These are phyloP conservation scores for Cloeon dipterum DNA, from an alignment of 2,888 invertebrate species.

Conservation along the genomic window DNA sequence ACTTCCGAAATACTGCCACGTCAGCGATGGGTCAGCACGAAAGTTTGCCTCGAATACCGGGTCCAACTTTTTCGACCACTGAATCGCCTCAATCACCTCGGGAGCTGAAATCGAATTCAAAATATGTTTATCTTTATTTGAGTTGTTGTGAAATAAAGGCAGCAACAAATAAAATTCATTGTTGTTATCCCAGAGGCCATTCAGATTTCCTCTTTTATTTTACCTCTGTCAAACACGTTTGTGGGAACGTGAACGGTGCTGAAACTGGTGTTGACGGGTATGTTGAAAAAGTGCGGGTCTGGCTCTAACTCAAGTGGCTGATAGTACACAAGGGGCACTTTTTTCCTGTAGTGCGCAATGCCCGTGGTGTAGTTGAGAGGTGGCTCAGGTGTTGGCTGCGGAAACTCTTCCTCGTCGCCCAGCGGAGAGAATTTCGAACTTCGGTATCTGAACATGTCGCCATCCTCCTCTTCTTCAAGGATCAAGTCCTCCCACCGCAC, in stretches of 20 bases:
- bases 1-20: slow-evolving; percentile 97
- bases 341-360: not conserved
- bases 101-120: slow-evolving; percentile 17
- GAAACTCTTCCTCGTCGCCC: slow-evolving; percentile 7
- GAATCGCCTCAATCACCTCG: slow-evolving; percentile 47
- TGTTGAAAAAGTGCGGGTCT: slow-evolving; percentile 67
- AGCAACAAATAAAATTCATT: too few species aligned
- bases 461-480: slow-evolving; percentile 15
- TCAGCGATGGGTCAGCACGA: slow-evolving; percentile 65
- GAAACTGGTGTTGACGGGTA: slow-evolving; percentile 50
- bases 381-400: not conserved
- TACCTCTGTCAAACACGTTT: slow-evolving; percentile 71
- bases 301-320: slow-evolving; percentile 33
- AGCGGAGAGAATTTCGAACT: slow-evolving; percentile 57
- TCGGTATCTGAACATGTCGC: slow-evolving; percentile 27
- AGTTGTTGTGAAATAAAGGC: too few species aligned
- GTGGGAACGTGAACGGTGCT: slow-evolving; percentile 88
- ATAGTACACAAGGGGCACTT: slow-evolving; percentile 17
- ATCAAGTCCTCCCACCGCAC: slow-evolving; percentile 28
- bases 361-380: not conserved
- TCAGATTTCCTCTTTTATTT: too few species aligned
- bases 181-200: too few species aligned
- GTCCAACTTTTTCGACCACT: slow-evolving; percentile 77
- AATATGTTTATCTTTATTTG: not conserved
- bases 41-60: slow-evolving; percentile 67